Evolutionary conservation across 2,888 invertebrate genomes (phyloP).

Genomic region (Nasonia oneida): DNA sequence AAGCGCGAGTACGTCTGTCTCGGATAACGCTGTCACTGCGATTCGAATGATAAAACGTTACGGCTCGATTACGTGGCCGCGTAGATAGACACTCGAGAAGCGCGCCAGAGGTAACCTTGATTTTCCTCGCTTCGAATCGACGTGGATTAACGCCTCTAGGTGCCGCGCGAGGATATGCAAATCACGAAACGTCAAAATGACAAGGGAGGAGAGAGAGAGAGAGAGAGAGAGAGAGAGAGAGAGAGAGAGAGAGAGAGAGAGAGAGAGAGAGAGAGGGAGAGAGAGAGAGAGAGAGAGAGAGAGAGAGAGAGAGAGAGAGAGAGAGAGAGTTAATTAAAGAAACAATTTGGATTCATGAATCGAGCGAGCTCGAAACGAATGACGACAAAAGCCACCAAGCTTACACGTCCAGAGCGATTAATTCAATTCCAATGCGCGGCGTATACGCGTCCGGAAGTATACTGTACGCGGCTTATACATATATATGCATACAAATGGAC

Average conservation of each 20-base stretch:
- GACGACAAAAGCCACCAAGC: not conserved
- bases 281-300: not conserved
- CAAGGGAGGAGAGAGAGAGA: not conserved
- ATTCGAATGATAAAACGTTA: slow-evolving; percentile 44
- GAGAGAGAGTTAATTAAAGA: slow-evolving; percentile 4
- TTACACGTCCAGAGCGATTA: slow-evolving; percentile 16
- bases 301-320: not conserved
- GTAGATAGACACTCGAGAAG: not conserved
- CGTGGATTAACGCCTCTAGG: not conserved
- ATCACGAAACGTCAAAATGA: not conserved
- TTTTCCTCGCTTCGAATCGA: not conserved
- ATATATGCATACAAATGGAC: slow-evolving; percentile 19
- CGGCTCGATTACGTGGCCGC: slow-evolving; percentile 1
- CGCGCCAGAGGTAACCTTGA: not conserved
- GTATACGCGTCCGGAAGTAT: slow-evolving; percentile 35
- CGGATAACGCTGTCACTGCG: slow-evolving; percentile 18
- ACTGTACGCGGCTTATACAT: not conserved
- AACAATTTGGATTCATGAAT: slow-evolving; percentile 22
- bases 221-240: not conserved
- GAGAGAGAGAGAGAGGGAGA: not conserved
- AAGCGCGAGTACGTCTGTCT: not conserved
- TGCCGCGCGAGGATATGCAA: not conserved
- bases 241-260: not conserved
- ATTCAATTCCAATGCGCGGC: slow-evolving; percentile 35
- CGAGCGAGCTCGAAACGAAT: slow-evolving; percentile 9